A percentile compares a stretch with the other conserved stretches of the same genome.
Evolutionary conservation across 2,797 vertebrate genomes (phyloP).

Genomic region (Karalla daura): DNA sequence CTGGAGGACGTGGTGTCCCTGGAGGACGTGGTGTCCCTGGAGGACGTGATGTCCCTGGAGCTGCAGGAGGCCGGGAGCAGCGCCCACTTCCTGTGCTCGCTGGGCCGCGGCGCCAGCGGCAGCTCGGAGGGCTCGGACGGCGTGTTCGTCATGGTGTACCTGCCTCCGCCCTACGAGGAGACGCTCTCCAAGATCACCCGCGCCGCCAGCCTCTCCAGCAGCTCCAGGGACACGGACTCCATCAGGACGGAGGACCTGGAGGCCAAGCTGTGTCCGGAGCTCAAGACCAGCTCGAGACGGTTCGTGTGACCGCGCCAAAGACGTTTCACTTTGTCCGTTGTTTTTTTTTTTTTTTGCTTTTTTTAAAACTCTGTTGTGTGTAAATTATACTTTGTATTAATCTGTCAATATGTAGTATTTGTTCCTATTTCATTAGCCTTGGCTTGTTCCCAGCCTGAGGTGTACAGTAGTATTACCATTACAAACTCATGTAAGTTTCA

Average conservation of each 20-base stretch:
- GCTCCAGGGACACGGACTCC: conserved; percentile 75
- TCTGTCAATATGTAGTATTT: too few species aligned
- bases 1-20: conserved; percentile 71
- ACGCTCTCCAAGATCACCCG: conserved; percentile 84
- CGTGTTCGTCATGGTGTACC: conserved; percentile 82
- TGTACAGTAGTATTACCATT: too few species aligned
- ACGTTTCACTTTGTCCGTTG: conserved; percentile 8
- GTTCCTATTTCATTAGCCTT: too few species aligned
- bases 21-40: too few species aligned
- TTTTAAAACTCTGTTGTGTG: conserved; percentile 6
- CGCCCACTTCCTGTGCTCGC: conserved; percentile 75
- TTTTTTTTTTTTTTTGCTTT: too few species aligned
- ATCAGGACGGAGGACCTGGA: conserved; percentile 77
- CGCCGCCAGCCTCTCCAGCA: conserved; percentile 81
- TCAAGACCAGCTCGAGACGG: conserved; percentile 57
- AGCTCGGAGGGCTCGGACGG: conserved; percentile 79
- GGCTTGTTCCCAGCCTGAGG: too few species aligned
- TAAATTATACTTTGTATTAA: conserved; percentile 1
- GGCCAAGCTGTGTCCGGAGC: conserved; percentile 73
- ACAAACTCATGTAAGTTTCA: too few species aligned
- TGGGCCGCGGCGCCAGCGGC: conserved; percentile 78
- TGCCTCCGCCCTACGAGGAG: conserved; percentile 90
- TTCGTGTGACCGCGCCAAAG: conserved; percentile 57
- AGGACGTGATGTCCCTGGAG: conserved; percentile 73
- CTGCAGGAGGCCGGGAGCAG: conserved; percentile 69